Evolutionary conservation across 1,140 invertebrate species (phyloP).

Genomic region (Megathymus violae): DNA sequence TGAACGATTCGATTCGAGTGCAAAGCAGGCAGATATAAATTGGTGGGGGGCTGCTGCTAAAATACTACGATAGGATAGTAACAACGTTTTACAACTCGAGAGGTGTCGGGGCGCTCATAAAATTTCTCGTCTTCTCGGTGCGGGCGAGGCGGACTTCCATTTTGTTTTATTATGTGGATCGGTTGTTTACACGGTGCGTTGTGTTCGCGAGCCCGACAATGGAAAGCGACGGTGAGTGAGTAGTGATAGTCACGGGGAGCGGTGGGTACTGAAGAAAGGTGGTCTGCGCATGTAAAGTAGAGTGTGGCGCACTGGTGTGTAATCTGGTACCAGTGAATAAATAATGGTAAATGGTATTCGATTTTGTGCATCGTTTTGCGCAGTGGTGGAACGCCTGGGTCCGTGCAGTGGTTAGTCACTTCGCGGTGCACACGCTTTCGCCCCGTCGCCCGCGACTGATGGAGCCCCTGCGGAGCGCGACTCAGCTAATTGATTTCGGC

Average conservation of each 20-base stretch:
- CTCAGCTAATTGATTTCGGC: constrained; percentile 69
- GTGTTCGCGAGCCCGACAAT: constrained; percentile 74
- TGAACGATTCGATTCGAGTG: constrained; percentile 63
- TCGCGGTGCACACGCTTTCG: constrained; percentile 44
- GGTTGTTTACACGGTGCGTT: constrained; percentile 78
- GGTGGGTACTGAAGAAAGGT: constrained; percentile 52
- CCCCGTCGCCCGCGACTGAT: constrained; percentile 35
- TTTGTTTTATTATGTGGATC: constrained; percentile 82
- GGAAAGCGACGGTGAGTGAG: constrained; percentile 78
- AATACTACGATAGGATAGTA: constrained; percentile 84
- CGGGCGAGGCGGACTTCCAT: constrained; percentile 77
- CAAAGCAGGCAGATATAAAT: constrained; percentile 76
- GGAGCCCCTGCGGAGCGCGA: constrained; percentile 41
- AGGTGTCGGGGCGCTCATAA: constrained; percentile 69
- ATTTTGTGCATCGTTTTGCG: constrained; percentile 76
- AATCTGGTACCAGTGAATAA: constrained; percentile 78
- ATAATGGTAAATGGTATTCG: constrained; percentile 78
- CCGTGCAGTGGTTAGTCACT: constrained; percentile 56
- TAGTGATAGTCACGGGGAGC: constrained; percentile 44
- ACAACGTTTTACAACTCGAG: constrained; percentile 82
- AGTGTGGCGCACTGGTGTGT: constrained; percentile 64
- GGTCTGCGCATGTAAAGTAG: constrained; percentile 78
- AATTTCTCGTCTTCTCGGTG: constrained; percentile 76
- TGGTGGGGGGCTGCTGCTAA: constrained; percentile 81
- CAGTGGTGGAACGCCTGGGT: constrained; percentile 51